These are phyloP conservation scores for Strigamia maritima DNA, from an alignment of 2,888 invertebrate species.

Conservation along the genomic window DNA sequence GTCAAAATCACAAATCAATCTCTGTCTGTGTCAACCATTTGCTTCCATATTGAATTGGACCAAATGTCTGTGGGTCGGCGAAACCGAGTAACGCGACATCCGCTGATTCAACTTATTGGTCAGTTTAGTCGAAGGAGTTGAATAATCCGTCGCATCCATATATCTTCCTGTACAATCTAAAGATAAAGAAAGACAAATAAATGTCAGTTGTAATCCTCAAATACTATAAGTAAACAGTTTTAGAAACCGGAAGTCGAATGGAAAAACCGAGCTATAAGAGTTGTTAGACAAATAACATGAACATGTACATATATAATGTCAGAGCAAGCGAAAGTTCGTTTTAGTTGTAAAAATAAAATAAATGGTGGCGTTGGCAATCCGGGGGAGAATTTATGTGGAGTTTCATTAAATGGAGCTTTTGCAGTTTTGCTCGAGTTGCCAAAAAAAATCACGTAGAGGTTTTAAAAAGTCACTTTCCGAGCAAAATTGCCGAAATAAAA, in stretches of 20 bases:
- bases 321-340: neutral
- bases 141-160: neutral
- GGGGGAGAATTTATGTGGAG: neutral
- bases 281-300: too few species aligned
- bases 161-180: neutral
- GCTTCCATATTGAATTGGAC: neutral
- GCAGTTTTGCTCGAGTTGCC: neutral
- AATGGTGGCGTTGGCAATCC: neutral
- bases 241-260: neutral
- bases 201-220: too few species aligned
- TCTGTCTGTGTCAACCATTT: neutral
- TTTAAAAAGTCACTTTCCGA: too few species aligned
- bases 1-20: neutral
- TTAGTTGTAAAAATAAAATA: neutral
- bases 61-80: neutral
- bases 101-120: neutral
- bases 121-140: neutral
- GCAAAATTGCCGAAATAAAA: too few species aligned
- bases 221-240: neutral
- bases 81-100: neutral
- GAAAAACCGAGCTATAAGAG: neutral
- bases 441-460: too few species aligned
- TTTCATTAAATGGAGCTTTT: neutral
- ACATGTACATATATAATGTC: neutral
- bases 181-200: neutral